Percentiles rank a stretch among this genome's conserved stretches.
Evolutionary conservation across 2,797 vertebrate species (phyloP).

Genomic region (Micrastur ruficollis): DNA sequence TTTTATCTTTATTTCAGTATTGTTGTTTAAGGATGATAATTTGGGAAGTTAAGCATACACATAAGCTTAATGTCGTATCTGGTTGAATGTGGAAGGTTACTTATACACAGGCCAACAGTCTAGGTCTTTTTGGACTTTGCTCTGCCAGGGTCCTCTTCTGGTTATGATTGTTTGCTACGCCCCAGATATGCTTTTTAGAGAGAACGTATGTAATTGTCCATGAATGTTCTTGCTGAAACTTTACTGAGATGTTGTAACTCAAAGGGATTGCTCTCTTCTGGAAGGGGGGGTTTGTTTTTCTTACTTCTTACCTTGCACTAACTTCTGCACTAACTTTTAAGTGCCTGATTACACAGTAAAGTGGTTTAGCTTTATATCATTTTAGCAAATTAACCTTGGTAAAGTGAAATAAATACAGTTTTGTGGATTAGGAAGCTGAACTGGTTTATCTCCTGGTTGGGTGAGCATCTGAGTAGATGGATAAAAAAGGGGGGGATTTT

Average conservation of each 20-base stretch:
- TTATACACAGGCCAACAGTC: neutral
- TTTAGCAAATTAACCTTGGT: no score
- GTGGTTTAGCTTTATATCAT: neutral
- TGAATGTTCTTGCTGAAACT: neutral
- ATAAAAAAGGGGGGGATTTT: neutral
- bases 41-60: neutral
- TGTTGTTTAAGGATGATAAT: neutral
- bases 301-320: neutral
- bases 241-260: neutral
- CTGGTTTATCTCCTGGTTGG: neutral
- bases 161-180: neutral
- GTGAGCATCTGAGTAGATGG: neutral
- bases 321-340: neutral
- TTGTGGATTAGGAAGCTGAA: neutral
- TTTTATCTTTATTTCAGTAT: neutral
- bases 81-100: neutral
- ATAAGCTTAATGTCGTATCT: neutral
- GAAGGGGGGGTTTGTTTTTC: neutral
- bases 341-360: neutral
- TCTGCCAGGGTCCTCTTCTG: neutral
- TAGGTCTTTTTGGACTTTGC: neutral
- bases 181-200: neutral
- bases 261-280: neutral
- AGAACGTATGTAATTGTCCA: neutral
- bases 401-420: neutral